Base-by-base conservation (phyloP, 2,113 vertebrate species). In the Dicrurus megarhynchus region DNA sequence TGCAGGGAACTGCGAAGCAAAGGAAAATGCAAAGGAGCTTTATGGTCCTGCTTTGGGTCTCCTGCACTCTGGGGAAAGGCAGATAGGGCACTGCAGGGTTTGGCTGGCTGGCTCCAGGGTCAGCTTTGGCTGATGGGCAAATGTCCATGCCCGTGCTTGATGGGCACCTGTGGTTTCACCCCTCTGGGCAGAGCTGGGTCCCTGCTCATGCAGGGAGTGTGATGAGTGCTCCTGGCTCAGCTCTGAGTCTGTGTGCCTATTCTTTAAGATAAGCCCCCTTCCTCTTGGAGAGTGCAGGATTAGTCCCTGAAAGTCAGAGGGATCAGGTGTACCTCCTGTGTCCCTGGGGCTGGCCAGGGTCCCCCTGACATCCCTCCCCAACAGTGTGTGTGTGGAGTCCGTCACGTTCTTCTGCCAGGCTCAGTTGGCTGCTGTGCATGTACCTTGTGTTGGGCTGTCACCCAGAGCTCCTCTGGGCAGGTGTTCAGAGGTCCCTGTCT, bases 131-230 rank as follows among this genome's bases (percentile, higher is more conserved):
- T 0, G 0, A 60, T 50, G 68, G 42, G 77, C 1, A 3, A 13
- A 35, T 0, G 3, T n/a, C 55, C 20, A 6, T 84, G 78, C 8
- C 15, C 0, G 1, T 30, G 39, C 0, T 2, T 16, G 55, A 5
- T 20, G 46, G 32, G 63, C 3, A 4, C 26, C 24, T 20, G 14
- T 53, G 27, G 26, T 46, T 27, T 76, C 30, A 16, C 1, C 2
- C 23, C 20, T 67, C 33, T 52, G 64, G 23, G 23, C 17, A 61
- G 21, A 41, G 20, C 42, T 55, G 55, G 3, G 8, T 32, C 18
- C 39, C 61, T 47, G 41, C 47, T 70, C 4, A 0, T 47, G 53
- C 57, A 14, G 7, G 41, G 0, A 0, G 6, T 22, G 37, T 0
- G 0, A 44, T 16, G 41, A 35, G 7, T 21, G 41, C 41, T 77